Evolutionary conservation across 2,888 invertebrate species (phyloP).

Genomic region (Eristalis arbustorum): DNA sequence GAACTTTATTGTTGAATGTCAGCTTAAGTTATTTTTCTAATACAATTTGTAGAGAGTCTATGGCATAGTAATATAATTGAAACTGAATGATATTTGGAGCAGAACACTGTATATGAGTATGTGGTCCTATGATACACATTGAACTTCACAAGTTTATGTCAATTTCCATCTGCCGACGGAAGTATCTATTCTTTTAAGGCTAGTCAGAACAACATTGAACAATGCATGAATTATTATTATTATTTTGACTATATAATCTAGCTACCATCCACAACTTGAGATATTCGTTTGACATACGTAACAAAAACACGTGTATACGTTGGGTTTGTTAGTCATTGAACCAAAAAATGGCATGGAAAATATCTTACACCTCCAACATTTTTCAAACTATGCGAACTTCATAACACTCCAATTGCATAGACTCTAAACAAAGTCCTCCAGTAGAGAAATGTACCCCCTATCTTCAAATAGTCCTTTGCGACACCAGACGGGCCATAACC

Average conservation of each 20-base stretch:
- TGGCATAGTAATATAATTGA: too few species aligned
- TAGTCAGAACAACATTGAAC: too few species aligned
- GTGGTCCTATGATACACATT: too few species aligned
- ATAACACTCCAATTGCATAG: background rate
- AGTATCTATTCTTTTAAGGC: too few species aligned
- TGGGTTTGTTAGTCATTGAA: background rate
- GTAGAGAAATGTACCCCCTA: slow-evolving; percentile 3
- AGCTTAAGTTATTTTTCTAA: background rate
- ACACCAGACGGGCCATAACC: background rate
- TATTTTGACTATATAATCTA: too few species aligned
- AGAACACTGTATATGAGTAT: too few species aligned
- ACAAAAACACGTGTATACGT: background rate
- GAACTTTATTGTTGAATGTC: background rate
- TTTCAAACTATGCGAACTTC: background rate
- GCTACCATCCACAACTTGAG: too few species aligned
- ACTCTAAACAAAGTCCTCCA: background rate
- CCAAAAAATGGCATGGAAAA: background rate
- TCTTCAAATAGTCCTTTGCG: slow-evolving; percentile 2
- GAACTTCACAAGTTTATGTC: too few species aligned
- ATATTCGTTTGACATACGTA: background rate
- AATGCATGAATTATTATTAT: too few species aligned
- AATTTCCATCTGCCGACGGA: too few species aligned
- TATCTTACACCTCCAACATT: background rate
- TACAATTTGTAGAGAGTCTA: background rate
- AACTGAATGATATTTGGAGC: too few species aligned